These are phyloP conservation scores for Pygoscelis adeliae DNA, from an alignment of 2,113 vertebrate genomes.

Conservation along the genomic window DNA sequence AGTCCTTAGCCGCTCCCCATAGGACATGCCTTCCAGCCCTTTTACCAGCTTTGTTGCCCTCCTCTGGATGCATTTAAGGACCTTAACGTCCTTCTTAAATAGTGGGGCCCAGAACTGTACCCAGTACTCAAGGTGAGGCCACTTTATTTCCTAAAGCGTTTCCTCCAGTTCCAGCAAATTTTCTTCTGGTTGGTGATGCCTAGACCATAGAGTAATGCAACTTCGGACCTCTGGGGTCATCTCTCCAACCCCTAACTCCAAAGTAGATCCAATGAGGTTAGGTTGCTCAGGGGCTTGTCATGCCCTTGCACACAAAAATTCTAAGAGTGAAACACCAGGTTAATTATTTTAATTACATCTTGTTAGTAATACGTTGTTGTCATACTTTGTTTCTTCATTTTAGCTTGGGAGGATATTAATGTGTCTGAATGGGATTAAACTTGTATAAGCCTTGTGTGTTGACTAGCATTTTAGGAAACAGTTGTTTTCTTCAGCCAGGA, in stretches of 20 bases:
- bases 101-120: neutral
- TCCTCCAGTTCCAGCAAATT: neutral
- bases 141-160: neutral
- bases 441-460: neutral
- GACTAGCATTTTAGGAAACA: neutral
- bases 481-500: neutral
- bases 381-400: neutral
- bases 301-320: neutral
- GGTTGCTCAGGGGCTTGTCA: neutral
- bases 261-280: neutral
- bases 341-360: neutral
- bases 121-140: neutral
- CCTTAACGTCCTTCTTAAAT: neutral
- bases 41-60: neutral
- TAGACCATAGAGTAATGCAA: neutral
- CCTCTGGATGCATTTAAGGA: neutral
- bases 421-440: conserved; percentile 29
- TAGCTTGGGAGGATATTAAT: conserved; percentile 6
- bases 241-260: neutral
- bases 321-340: neutral
- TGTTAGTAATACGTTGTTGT: neutral
- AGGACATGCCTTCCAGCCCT: neutral
- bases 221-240: neutral
- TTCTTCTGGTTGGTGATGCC: neutral
- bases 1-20: neutral